Percentiles rank a stretch among this genome's conserved stretches.
Evolutionary conservation across 1,140 invertebrate species (phyloP).

Genomic region (Leucophenga varia): DNA sequence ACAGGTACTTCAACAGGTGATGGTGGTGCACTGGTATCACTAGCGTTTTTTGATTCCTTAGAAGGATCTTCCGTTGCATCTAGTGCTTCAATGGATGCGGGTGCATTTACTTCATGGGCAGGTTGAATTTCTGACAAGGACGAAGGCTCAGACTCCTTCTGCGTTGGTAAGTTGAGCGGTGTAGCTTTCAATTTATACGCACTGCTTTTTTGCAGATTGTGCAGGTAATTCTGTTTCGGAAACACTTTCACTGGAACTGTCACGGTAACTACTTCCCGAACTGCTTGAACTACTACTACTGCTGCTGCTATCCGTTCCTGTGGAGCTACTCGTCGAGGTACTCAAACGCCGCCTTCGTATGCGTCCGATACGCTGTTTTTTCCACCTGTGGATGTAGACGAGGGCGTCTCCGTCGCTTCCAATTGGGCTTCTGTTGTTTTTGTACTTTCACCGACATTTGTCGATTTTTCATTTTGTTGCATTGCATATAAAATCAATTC

Average conservation of each 20-base stretch:
- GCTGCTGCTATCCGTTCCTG: not conserved
- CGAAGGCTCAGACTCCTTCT: not conserved
- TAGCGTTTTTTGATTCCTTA: not conserved
- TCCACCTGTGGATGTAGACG: not conserved
- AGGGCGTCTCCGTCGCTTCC: conserved; percentile 27
- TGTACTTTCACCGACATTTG: conserved; percentile 19
- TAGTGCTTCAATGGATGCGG: not conserved
- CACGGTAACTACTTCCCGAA: conserved; percentile 7
- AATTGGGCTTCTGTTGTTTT: conserved; percentile 18
- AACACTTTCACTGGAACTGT: conserved; percentile 10
- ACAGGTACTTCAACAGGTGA: conserved; percentile 42
- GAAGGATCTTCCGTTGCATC: not conserved
- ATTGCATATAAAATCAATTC: conserved; percentile 30
- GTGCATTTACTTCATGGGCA: not conserved
- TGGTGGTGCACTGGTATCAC: conserved; percentile 5
- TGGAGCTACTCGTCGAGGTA: not conserved
- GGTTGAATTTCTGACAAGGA: not conserved
- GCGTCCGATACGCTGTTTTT: conserved; percentile 3
- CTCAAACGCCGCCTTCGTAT: conserved; percentile 8
- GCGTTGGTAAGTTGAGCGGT: not conserved
- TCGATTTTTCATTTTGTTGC: conserved; percentile 40
- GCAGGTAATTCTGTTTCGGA: conserved; percentile 1
- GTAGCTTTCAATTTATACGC: not conserved
- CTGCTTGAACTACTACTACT: conserved; percentile 27
- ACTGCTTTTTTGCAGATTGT: conserved; percentile 4